A percentile compares a stretch with the other conserved stretches of the same genome.
Conservation (phyloP, 2,113 vertebrate genomes). For the Daphoenositta chrysoptera region DNA sequence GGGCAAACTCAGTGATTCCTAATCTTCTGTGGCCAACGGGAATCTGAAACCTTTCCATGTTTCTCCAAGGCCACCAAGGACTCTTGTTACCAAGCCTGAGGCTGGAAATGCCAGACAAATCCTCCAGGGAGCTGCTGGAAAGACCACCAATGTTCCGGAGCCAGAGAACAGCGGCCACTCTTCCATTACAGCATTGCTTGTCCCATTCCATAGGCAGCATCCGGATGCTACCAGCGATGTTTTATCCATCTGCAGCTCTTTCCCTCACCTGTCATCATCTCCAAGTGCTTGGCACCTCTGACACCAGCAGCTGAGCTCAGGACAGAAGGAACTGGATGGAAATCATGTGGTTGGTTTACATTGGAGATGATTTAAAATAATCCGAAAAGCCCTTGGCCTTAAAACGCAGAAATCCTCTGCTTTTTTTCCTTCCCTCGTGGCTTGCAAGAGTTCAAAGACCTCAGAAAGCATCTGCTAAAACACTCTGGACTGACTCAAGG, state of each 20-base stretch:
- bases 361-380: conserved; percentile 41
- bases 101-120: not conserved
- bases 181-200: not conserved
- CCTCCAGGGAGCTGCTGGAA: not conserved
- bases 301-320: not conserved
- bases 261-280: conserved; percentile 40
- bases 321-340: not conserved
- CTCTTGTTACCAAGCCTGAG: not conserved
- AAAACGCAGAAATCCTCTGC: not conserved
- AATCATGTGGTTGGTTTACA: not conserved
- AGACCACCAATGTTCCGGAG: not conserved
- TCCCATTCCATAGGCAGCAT: not conserved
- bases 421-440: not conserved
- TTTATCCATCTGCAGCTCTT: conserved; percentile 32
- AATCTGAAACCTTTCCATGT: not conserved
- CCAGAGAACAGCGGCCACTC: not conserved
- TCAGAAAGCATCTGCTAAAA: conserved; percentile 43
- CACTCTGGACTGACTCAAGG: not conserved
- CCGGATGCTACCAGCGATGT: not conserved
- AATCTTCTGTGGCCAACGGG: not conserved
- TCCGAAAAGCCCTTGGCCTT: not conserved
- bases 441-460: conserved; percentile 26
- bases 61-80: not conserved
- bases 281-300: conserved; percentile 7
- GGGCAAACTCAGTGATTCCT: not conserved